Percentiles rank a stretch among this genome's conserved stretches.
Evolutionary conservation across 2,888 invertebrate species (phyloP).

Genomic region (Ormyrus rosae): DNA sequence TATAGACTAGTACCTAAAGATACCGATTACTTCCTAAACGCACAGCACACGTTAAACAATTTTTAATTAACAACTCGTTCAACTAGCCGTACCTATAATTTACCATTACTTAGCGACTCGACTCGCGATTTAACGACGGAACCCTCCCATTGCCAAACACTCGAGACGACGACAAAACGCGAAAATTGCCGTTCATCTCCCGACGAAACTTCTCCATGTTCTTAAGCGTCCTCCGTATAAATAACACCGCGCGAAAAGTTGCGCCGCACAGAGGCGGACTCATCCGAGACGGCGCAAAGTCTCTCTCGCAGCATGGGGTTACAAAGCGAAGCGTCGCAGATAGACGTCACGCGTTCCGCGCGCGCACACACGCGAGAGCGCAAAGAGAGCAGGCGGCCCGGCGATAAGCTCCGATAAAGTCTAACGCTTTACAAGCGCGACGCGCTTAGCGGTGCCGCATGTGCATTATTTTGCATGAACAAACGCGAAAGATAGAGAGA

Average conservation of each 20-base stretch:
- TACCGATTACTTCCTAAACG: too few species aligned
- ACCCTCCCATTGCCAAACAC: too few species aligned
- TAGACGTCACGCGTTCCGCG: background rate
- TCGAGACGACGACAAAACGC: too few species aligned
- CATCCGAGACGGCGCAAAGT: background rate
- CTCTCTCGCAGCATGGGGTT: constrained; percentile 32
- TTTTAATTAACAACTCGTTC: too few species aligned
- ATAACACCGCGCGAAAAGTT: constrained; percentile 12
- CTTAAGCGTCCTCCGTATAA: constrained; percentile 8
- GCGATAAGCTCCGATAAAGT: constrained; percentile 36
- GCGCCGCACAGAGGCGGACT: background rate
- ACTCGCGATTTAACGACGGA: too few species aligned
- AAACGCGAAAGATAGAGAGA: background rate
- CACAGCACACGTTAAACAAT: too few species aligned
- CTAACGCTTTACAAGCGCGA: constrained; percentile 1
- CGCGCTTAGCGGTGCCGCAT: background rate
- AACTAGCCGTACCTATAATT: too few species aligned
- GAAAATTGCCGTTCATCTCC: too few species aligned
- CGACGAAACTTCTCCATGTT: constrained; percentile 25
- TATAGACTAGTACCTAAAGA: too few species aligned
- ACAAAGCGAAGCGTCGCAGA: background rate
- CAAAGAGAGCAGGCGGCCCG: background rate
- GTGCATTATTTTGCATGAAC: constrained; percentile 22
- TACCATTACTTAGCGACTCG: too few species aligned
- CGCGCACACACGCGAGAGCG: background rate